Evolutionary conservation across 2,888 invertebrate genomes (phyloP).

Genomic region (Aquatica leii): DNA sequence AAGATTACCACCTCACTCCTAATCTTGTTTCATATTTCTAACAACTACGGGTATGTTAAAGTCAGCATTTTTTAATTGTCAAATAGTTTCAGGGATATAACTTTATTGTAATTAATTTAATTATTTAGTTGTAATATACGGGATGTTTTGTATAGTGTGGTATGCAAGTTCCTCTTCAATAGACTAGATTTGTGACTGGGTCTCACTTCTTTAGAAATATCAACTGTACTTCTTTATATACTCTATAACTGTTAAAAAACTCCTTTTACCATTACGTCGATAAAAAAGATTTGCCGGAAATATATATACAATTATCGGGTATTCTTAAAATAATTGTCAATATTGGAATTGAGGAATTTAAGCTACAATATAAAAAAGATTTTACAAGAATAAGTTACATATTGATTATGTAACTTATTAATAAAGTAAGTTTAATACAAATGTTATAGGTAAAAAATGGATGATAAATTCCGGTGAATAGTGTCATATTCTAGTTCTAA

Average conservation of each 20-base stretch:
- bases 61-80: slow-evolving; percentile 36
- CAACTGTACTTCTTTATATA: not conserved
- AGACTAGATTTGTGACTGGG: slow-evolving; percentile 35
- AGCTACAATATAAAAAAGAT: slow-evolving; percentile 3
- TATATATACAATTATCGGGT: no score
- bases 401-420: no score
- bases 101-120: slow-evolving; percentile 47
- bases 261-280: no score
- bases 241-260: no score
- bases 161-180: slow-evolving; percentile 60
- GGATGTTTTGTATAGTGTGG: slow-evolving; percentile 54
- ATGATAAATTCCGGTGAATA: slow-evolving; percentile 35
- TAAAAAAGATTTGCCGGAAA: no score
- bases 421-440: not conserved
- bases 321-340: no score
- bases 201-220: not conserved
- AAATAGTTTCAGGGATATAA: slow-evolving; percentile 47
- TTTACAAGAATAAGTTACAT: slow-evolving; percentile 2
- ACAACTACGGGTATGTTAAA: slow-evolving; percentile 48
- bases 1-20: slow-evolving; percentile 49
- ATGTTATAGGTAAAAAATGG: slow-evolving; percentile 6
- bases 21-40: slow-evolving; percentile 45
- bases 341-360: no score
- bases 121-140: slow-evolving; percentile 43
- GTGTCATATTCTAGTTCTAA: slow-evolving; percentile 4